Conservation (phyloP, 1,140 invertebrate genomes). For the Tetranychus cinnabarinus region DNA sequence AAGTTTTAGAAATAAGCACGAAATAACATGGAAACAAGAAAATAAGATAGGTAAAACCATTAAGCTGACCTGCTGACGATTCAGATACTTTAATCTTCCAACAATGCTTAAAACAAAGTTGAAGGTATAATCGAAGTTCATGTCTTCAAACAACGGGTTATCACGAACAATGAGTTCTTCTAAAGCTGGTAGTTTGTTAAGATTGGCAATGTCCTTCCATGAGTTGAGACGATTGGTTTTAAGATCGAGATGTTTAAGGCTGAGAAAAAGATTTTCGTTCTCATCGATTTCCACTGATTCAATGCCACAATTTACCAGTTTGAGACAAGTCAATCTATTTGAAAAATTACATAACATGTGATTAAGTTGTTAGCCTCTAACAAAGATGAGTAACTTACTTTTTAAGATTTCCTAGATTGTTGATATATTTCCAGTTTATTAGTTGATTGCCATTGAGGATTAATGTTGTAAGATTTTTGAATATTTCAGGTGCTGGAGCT, state of each 20-base stretch:
- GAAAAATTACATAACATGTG: neutral
- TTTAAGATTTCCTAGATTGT: neutral
- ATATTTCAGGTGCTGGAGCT: neutral
- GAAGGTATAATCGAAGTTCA: neutral
- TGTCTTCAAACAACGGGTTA: constrained; percentile 32
- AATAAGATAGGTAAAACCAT: neutral
- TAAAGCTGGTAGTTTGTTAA: constrained; percentile 47
- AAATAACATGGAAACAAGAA: neutral
- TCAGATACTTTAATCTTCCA: neutral
- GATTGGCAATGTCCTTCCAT: constrained; percentile 53
- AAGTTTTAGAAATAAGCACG: neutral
- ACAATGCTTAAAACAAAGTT: constrained; percentile 1
- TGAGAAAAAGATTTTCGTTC: constrained; percentile 22
- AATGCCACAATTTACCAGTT: neutral
- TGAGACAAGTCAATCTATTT: neutral
- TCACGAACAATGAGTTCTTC: constrained; percentile 41
- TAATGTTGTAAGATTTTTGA: neutral
- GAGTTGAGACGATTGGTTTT: constrained; percentile 28
- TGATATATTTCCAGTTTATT: neutral
- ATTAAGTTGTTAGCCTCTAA: neutral
- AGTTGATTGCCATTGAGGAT: neutral
- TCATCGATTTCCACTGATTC: neutral
- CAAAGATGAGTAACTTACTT: neutral
- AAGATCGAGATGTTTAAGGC: constrained; percentile 25
- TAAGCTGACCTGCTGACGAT: neutral